Base-by-base conservation (phyloP, 2,888 invertebrate genomes). In the Cyrtodaria siliqua region DNA sequence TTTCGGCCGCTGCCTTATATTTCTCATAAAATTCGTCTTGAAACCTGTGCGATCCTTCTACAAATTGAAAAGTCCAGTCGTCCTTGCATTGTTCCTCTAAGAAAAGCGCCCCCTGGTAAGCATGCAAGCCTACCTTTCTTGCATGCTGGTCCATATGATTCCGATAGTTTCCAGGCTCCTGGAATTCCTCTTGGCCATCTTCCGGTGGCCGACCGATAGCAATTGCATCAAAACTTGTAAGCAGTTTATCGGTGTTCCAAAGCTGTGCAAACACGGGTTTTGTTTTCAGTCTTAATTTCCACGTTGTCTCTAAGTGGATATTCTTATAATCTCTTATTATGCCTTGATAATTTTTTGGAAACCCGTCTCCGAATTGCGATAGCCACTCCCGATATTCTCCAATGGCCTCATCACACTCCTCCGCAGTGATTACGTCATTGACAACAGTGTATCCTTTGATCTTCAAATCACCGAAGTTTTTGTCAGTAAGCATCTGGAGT, bases 241-340 rank as follows among this genome's bases (percentile, higher is more conserved):
- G 55, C n/a, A 89, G 77, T 56, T 89, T 89, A 0, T 86, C 82
- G 8, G 89, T 89, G 9, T 79, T 78, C 87, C 87, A 89, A 2
- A 89, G 4, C 8, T 77, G 55, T 1, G 70, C 50, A 64, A 88
- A 89, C 6, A 89, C 83, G 1, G 64, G 61, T 40, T 86, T 86
- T 16, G 62, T 74, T 29, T 75, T 59, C 9, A 86, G 73, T 0
- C 89, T 57, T 24, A 79, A 75, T 12, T 50, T 33, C 33, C 33
- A 33, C 12, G 33, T 33, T 33, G 33, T 33, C 4, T 33, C 33
- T 12, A 33, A 33, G 12, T 33, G 33, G 12, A 4, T 12, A 33
- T 4, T 33, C 12, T 33, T 33, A 33, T 33, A 33, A 33, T 33
- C 12, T 33, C 12, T 33, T 12, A 33, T 12, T 4, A 33, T 33